A percentile compares a stretch with the other conserved stretches of the same genome.
Conservation (phyloP, 2,797 vertebrate genomes). For the Okamejei kenojei region DNA sequence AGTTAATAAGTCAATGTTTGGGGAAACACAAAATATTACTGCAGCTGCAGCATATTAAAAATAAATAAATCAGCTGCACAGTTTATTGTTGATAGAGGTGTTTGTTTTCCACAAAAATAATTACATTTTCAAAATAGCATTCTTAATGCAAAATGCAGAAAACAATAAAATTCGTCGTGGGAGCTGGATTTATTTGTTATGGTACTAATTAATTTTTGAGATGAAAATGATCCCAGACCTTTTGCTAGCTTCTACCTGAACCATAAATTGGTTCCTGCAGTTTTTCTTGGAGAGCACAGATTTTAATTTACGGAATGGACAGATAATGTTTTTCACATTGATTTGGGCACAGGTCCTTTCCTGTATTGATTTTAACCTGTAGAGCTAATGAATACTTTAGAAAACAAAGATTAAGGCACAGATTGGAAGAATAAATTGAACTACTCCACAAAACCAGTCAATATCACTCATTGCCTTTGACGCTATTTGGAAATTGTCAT, state of each 20-base stretch:
- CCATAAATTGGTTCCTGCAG: constrained; percentile 34
- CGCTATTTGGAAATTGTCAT: not conserved
- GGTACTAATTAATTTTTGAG: not conserved
- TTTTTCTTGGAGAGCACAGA: not conserved
- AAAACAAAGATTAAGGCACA: constrained; percentile 43
- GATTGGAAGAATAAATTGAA: constrained; percentile 40
- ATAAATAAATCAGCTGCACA: not conserved
- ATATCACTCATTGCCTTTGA: not conserved
- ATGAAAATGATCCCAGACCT: not conserved
- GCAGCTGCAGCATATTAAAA: not conserved
- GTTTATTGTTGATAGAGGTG: not conserved
- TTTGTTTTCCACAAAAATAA: not conserved
- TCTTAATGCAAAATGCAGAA: not conserved
- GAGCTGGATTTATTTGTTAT: not conserved
- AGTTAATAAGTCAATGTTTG: not conserved
- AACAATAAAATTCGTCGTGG: not conserved
- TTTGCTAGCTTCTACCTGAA: not conserved
- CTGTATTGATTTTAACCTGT: constrained; percentile 43
- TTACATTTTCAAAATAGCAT: not conserved
- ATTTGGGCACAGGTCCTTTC: constrained; percentile 39
- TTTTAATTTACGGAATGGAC: constrained; percentile 30
- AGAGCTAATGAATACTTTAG: constrained; percentile 43
- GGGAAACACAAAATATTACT: not conserved
- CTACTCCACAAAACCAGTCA: constrained; percentile 20
- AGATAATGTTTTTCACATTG: constrained; percentile 36